phyloP scores from a whole-genome alignment of 2,113 vertebrate species.

The Trogon surrucura region DNA sequence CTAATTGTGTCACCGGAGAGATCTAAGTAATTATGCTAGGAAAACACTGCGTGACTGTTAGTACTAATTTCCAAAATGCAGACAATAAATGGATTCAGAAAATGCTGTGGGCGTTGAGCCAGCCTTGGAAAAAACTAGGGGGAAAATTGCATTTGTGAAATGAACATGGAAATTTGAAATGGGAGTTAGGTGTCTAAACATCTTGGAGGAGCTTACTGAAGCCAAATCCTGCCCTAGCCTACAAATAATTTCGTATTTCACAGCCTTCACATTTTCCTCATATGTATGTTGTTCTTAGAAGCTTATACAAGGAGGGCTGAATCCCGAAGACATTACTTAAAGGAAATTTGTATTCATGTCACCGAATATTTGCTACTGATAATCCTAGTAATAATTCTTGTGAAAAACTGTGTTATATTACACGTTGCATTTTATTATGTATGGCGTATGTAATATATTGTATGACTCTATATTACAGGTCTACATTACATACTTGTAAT shows the following conservation, averaged over 20 bases:
- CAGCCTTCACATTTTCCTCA: constrained; percentile 14
- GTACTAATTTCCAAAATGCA: neutral
- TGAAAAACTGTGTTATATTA: neutral
- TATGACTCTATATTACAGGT: neutral
- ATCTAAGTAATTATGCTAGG: neutral
- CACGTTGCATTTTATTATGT: neutral
- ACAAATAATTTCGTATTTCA: constrained; percentile 29
- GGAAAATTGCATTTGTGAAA: constrained; percentile 30
- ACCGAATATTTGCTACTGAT: neutral
- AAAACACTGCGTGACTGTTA: neutral
- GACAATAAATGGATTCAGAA: constrained; percentile 7
- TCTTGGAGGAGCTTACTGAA: neutral
- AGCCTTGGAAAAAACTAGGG: constrained; percentile 15
- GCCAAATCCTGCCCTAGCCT: constrained; percentile 15
- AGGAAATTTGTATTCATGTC: constrained; percentile 24
- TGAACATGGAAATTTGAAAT: constrained; percentile 25
- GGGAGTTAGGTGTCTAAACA: neutral
- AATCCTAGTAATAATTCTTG: constrained; percentile 16
- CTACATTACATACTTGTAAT: neutral
- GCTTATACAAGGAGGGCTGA: neutral
- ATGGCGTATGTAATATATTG: neutral
- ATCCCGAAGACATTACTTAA: constrained; percentile 24
- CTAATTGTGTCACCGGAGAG: constrained; percentile 3
- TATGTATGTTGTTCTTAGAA: neutral
- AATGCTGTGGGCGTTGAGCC: neutral